Evolutionary conservation across 2,888 invertebrate genomes (phyloP).

Genomic region (Orthosia cruda): DNA sequence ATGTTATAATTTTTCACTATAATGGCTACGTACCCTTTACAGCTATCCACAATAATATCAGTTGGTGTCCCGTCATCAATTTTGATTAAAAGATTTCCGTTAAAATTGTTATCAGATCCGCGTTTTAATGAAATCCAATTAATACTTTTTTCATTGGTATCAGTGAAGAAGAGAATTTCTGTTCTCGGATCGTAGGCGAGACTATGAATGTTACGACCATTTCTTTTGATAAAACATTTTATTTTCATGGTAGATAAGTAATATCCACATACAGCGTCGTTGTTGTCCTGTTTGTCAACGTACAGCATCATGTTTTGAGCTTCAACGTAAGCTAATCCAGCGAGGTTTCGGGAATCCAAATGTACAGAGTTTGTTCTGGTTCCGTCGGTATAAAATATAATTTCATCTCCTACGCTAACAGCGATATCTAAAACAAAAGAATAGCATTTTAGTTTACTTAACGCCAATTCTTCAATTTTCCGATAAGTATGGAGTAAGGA

Average conservation of each 20-base stretch:
- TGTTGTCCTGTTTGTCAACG: background rate
- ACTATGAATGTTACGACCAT: background rate
- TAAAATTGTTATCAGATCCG: background rate
- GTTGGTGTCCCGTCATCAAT: background rate
- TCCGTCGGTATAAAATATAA: background rate
- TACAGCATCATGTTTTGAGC: background rate
- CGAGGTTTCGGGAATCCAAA: background rate
- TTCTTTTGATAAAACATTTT: background rate
- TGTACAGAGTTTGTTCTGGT: background rate
- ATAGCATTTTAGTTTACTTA: too few relatives aligned
- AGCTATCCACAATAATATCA: background rate
- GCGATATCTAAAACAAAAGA: background rate
- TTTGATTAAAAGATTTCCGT: conserved; percentile 9
- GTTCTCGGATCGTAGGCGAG: background rate
- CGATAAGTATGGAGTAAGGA: too few relatives aligned
- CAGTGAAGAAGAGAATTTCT: conserved; percentile 2
- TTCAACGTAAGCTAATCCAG: background rate
- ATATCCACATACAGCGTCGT: background rate
- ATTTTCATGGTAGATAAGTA: background rate
- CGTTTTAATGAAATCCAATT: conserved; percentile 9
- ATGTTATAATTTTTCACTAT: too few relatives aligned
- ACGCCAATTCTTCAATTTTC: too few relatives aligned
- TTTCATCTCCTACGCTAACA: background rate
- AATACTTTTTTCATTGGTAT: background rate
- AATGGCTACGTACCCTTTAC: background rate